phyloP scores from a whole-genome alignment of 2,888 invertebrate species.

The Megalurothrips usitatus region DNA sequence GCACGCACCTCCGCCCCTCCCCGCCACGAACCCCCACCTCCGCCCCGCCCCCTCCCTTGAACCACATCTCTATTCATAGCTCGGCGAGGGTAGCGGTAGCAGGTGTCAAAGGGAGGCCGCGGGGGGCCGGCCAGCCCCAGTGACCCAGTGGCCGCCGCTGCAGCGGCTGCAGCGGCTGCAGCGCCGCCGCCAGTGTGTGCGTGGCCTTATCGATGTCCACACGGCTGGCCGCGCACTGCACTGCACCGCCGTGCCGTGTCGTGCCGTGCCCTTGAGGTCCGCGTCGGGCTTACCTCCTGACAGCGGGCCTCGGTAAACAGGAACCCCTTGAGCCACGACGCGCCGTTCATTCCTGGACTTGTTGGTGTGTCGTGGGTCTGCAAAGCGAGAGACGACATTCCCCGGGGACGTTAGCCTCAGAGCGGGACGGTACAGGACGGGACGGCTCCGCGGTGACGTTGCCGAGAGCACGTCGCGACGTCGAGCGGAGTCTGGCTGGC shows the following conservation, averaged over 20 bases:
- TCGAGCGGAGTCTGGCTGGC: no score
- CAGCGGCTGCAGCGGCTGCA: neutral
- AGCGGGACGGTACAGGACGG: no score
- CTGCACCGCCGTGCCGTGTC: neutral
- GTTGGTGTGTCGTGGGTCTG: neutral
- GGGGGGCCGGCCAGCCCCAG: neutral
- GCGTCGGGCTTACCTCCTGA: neutral
- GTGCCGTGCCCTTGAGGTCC: neutral
- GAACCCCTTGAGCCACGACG: neutral
- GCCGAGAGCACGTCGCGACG: neutral
- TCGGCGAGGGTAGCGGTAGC: neutral
- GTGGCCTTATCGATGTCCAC: neutral
- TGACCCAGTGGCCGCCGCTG: neutral
- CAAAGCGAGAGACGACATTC: neutral
- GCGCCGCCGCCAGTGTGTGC: neutral
- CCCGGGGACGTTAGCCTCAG: neutral
- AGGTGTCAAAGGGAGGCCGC: neutral
- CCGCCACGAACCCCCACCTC: neutral
- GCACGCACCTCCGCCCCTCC: neutral
- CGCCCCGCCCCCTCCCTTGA: neutral
- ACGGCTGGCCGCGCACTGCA: no score
- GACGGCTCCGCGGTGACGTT: neutral
- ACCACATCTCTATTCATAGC: neutral
- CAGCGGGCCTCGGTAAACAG: neutral
- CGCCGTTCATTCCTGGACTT: constrained; percentile 9